A percentile compares a stretch with the other conserved stretches of the same genome.
Conservation (phyloP, 2,797 vertebrate genomes). For the Urosaurus nigricauda region DNA sequence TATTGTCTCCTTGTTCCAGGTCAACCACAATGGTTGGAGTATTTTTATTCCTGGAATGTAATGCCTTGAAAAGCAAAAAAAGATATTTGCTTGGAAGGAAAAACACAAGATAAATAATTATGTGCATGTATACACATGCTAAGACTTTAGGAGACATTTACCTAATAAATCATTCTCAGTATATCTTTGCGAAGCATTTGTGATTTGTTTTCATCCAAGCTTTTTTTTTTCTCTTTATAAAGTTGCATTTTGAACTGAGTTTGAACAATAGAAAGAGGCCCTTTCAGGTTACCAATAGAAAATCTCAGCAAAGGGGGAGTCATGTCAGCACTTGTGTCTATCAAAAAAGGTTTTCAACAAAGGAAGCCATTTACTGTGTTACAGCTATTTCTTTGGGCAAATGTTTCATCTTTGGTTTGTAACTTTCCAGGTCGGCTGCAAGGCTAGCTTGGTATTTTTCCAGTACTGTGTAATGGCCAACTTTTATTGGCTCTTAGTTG, state of each 20-base stretch:
- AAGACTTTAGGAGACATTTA: slow-evolving; percentile 25
- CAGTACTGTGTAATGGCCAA: slow-evolving; percentile 95
- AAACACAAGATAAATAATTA: fast-evolving
- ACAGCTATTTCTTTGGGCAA: slow-evolving; percentile 29
- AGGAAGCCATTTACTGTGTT: slow-evolving; percentile 41
- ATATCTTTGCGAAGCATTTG: slow-evolving; percentile 15
- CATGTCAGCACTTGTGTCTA: slow-evolving; percentile 20
- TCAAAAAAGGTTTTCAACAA: slow-evolving; percentile 33
- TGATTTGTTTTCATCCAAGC: slow-evolving; percentile 2
- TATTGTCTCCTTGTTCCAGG: not conserved
- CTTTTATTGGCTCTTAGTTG: slow-evolving; percentile 94
- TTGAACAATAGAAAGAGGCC: slow-evolving; percentile 20
- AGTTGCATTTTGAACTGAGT: not conserved
- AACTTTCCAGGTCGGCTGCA: slow-evolving; percentile 87
- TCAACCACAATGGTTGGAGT: slow-evolving; percentile 12
- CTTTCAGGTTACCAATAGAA: slow-evolving; percentile 17
- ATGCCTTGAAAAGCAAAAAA: not conserved
- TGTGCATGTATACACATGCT: no score
- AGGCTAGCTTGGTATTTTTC: slow-evolving; percentile 89
- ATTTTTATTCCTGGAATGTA: not conserved
- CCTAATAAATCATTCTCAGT: not conserved
- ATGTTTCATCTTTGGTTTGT: slow-evolving; percentile 48
- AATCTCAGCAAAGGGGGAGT: slow-evolving; percentile 15
- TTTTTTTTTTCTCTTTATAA: slow-evolving; percentile 42
- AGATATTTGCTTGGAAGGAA: not conserved